Conservation (phyloP, 2,113 vertebrate species). For the Vicugna pacos region DNA sequence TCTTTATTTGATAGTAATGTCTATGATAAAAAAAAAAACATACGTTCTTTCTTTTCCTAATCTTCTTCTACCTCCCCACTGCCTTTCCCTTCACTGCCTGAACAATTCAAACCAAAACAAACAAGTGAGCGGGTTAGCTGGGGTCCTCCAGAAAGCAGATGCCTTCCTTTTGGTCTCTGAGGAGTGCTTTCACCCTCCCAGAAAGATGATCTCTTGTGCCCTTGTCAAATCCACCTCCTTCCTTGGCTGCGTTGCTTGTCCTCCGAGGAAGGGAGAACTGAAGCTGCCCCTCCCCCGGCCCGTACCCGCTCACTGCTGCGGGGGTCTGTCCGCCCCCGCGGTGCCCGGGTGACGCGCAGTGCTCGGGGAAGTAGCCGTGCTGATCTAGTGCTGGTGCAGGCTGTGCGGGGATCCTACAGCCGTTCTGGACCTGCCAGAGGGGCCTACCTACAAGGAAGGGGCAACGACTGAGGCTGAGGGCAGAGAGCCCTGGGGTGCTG, state of each 20-base stretch:
- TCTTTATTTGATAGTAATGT: not conserved
- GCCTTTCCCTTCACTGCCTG: not conserved
- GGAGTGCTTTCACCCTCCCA: not conserved
- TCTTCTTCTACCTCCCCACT: not conserved
- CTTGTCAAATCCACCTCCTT: not conserved
- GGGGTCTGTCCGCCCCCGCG: no score
- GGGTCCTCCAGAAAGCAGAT: not conserved
- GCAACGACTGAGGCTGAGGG: not conserved
- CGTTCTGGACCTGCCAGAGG: not conserved
- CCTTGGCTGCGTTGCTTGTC: not conserved
- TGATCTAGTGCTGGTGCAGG: accelerated
- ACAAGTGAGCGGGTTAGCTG: not conserved
- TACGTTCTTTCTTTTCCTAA: not conserved
- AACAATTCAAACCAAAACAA: not conserved
- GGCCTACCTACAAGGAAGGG: not conserved
- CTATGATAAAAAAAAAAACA: not conserved
- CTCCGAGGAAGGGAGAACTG: not conserved
- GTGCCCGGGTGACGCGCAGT: not conserved
- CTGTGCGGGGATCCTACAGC: not conserved
- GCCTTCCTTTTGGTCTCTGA: not conserved
- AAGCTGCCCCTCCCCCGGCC: not conserved
- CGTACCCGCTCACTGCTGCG: not conserved
- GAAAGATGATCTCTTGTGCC: not conserved
- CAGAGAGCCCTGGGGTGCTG: not conserved
- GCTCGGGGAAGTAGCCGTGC: not conserved